Conservation (phyloP, 2,113 vertebrate species). For the Atrichornis clamosus region DNA sequence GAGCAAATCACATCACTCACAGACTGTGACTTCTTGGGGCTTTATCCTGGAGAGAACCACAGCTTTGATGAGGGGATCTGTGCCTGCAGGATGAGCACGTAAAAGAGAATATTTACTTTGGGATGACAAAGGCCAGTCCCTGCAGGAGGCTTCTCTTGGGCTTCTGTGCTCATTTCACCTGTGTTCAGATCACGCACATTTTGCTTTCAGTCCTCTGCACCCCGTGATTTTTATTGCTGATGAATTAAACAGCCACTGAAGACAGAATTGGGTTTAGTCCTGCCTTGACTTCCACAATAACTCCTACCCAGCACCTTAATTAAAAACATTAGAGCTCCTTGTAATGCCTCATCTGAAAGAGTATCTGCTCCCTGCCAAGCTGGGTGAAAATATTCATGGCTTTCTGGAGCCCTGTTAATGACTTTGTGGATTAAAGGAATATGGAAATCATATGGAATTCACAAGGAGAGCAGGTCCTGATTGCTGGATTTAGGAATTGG, state of each 20-base stretch:
- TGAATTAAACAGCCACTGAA: neutral
- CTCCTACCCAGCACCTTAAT: neutral
- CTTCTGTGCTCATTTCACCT: neutral
- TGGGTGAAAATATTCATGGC: conserved; percentile 9
- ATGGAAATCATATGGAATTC: neutral
- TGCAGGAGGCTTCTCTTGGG: neutral
- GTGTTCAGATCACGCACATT: neutral
- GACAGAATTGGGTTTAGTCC: neutral
- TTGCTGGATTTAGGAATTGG: neutral
- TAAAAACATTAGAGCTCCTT: conserved; percentile 53
- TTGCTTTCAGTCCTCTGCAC: neutral
- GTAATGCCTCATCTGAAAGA: neutral
- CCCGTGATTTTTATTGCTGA: neutral
- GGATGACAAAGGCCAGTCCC: neutral
- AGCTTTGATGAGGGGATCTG: neutral
- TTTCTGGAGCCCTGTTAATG: neutral
- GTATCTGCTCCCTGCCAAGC: neutral
- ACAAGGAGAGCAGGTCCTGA: neutral
- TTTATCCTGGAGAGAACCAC: neutral
- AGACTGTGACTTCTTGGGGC: neutral
- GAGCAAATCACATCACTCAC: neutral
- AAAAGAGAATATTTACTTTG: neutral
- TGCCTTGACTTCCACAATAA: neutral
- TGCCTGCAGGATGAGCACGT: rapidly evolving
- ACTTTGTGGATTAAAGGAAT: neutral